A percentile compares a stretch with the other conserved stretches of the same genome.
Evolutionary conservation across 2,888 invertebrate species (phyloP).

Genomic region (Andrena marginata): DNA sequence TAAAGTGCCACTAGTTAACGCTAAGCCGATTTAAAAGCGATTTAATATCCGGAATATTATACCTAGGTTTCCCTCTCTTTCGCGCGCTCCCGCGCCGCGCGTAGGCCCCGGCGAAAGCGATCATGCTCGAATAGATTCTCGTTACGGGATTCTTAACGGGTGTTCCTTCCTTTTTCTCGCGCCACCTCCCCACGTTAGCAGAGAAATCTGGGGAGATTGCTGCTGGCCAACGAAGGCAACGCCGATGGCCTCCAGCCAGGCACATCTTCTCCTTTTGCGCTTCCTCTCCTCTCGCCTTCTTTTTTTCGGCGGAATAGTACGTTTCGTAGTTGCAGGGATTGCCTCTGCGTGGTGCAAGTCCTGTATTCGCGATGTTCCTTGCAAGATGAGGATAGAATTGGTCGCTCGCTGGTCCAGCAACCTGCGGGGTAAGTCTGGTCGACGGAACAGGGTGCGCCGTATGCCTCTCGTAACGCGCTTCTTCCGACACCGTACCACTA

Average conservation of each 20-base stretch:
- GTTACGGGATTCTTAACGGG: constrained; percentile 17
- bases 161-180: background rate
- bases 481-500: constrained; percentile 69
- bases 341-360: background rate
- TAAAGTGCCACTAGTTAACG: constrained; percentile 85
- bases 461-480: constrained; percentile 9
- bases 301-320: background rate
- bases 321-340: constrained; percentile 3
- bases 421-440: background rate
- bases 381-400: background rate
- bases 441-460: background rate
- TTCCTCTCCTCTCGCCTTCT: background rate
- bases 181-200: too few relatives aligned
- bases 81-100: constrained; percentile 2
- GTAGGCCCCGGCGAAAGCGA: constrained; percentile 27
- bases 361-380: too few relatives aligned
- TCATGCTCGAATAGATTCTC: constrained; percentile 26
- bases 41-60: constrained; percentile 84
- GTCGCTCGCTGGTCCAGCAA: background rate
- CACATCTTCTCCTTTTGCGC: constrained; percentile 27
- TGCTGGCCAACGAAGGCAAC: constrained; percentile 31
- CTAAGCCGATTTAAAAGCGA: constrained; percentile 85
- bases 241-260: constrained; percentile 52
- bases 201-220: constrained; percentile 20
- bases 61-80: constrained; percentile 67